phyloP scores from a whole-genome alignment of 2,113 vertebrate genomes.

The Microcebus griseorufus region DNA sequence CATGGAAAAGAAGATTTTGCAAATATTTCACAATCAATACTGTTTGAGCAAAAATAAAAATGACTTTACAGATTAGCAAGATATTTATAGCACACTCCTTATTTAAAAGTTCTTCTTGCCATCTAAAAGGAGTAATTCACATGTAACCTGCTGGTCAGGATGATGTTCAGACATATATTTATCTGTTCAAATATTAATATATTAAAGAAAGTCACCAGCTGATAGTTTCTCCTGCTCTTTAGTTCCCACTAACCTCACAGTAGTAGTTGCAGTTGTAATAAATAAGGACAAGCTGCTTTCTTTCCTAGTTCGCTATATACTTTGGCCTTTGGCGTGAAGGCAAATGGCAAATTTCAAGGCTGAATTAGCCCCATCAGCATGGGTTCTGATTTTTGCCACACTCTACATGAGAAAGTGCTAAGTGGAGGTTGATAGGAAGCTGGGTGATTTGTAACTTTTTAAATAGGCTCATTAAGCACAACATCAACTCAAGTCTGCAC shows the following conservation, averaged over 20 bases:
- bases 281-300: slow-evolving; percentile 34
- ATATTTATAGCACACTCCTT: background rate
- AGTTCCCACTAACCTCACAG: background rate
- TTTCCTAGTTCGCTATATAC: slow-evolving; percentile 11
- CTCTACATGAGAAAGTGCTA: slow-evolving; percentile 43
- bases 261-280: background rate
- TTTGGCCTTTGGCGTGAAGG: slow-evolving; percentile 30
- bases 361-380: slow-evolving; percentile 53
- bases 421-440: slow-evolving; percentile 60
- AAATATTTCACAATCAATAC: background rate
- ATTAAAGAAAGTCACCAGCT: background rate
- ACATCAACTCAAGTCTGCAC: slow-evolving; percentile 59
- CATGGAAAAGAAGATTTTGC: background rate
- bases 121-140: background rate
- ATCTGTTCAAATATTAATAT: background rate
- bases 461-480: slow-evolving; percentile 72
- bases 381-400: slow-evolving; percentile 60
- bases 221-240: slow-evolving; percentile 3
- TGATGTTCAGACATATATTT: background rate
- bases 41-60: background rate
- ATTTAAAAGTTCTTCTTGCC: background rate
- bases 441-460: slow-evolving; percentile 68
- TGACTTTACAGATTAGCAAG: background rate
- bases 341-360: slow-evolving; percentile 60
- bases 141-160: background rate